These are phyloP conservation scores for Varanus komodoensis DNA, from an alignment of 2,113 vertebrate species.

Conservation along the genomic window DNA sequence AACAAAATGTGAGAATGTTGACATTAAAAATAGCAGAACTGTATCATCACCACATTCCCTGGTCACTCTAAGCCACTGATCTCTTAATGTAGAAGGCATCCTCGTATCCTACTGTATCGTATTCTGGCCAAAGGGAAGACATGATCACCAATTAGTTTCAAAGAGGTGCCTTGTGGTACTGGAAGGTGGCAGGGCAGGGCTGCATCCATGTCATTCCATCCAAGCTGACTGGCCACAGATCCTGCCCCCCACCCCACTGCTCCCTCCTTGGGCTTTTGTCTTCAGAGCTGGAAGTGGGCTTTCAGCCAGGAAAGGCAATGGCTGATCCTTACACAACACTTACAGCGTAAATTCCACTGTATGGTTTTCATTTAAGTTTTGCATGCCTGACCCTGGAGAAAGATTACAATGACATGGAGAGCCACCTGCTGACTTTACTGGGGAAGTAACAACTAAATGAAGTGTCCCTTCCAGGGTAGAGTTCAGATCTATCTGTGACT, in stretches of 20 bases:
- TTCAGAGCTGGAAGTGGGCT: not conserved
- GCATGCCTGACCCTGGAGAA: fast-evolving
- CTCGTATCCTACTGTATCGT: not conserved
- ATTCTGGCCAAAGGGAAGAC: not conserved
- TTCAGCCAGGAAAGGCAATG: not conserved
- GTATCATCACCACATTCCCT: not conserved
- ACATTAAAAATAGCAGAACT: not conserved
- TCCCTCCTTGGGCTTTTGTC: not conserved
- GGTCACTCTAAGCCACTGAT: not conserved
- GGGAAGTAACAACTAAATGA: not conserved
- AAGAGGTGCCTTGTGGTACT: no score
- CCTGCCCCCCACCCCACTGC: not conserved
- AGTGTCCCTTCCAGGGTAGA: not conserved
- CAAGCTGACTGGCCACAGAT: not conserved
- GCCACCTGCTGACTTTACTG: constrained; percentile 3
- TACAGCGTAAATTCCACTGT: fast-evolving
- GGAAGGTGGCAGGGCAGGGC: not conserved
- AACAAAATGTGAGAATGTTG: not conserved
- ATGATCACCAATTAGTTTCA: no score
- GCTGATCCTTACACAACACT: not conserved
- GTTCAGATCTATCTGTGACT: constrained; percentile 20
- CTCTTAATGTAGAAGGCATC: not conserved
- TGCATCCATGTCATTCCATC: not conserved
- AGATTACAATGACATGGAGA: not conserved
- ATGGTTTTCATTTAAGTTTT: fast-evolving